A percentile compares a stretch with the other conserved stretches of the same genome.
Evolutionary conservation across 2,797 vertebrate species (phyloP).

Genomic region (Danio choprae): DNA sequence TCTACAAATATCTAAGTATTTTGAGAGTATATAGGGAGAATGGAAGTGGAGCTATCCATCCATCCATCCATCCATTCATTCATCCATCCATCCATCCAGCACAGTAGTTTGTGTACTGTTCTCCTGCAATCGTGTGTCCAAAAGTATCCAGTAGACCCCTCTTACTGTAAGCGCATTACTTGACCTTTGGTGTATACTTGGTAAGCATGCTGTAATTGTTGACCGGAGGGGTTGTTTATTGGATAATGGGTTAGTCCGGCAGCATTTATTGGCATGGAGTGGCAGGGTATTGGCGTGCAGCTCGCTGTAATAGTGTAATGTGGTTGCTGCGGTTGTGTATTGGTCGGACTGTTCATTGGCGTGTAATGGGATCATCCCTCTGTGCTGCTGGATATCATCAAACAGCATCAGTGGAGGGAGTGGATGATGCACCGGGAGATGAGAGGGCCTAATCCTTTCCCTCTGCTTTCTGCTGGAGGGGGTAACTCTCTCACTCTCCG

Average conservation of each 20-base stretch:
- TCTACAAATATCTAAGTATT: no score
- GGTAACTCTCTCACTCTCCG: slow-evolving; percentile 31
- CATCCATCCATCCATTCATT: no score
- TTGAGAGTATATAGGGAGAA: no score
- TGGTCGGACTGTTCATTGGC: slow-evolving; percentile 84
- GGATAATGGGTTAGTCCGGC: slow-evolving; percentile 27
- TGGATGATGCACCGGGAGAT: slow-evolving; percentile 64
- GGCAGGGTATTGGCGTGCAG: slow-evolving; percentile 29
- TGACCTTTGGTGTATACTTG: slow-evolving; percentile 35
- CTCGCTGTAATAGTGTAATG: slow-evolving; percentile 49
- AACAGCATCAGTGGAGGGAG: slow-evolving; percentile 63
- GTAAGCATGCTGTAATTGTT: slow-evolving; percentile 47
- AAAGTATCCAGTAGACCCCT: slow-evolving; percentile 1
- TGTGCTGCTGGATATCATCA: slow-evolving; percentile 63
- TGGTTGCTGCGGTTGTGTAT: slow-evolving; percentile 48
- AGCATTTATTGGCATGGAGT: slow-evolving; percentile 42
- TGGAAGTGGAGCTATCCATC: no score
- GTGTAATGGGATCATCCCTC: slow-evolving; percentile 88
- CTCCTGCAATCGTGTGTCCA: not conserved
- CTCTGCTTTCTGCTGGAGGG: slow-evolving; percentile 56
- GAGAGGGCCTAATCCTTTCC: slow-evolving; percentile 61
- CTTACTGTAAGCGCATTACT: slow-evolving; percentile 9
- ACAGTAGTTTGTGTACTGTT: slow-evolving; percentile 73
- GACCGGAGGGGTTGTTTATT: slow-evolving; percentile 44
- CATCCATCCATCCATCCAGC: no score